Evolutionary conservation across 2,888 invertebrate species (phyloP).

Genomic region (Agapostemon virescens): DNA sequence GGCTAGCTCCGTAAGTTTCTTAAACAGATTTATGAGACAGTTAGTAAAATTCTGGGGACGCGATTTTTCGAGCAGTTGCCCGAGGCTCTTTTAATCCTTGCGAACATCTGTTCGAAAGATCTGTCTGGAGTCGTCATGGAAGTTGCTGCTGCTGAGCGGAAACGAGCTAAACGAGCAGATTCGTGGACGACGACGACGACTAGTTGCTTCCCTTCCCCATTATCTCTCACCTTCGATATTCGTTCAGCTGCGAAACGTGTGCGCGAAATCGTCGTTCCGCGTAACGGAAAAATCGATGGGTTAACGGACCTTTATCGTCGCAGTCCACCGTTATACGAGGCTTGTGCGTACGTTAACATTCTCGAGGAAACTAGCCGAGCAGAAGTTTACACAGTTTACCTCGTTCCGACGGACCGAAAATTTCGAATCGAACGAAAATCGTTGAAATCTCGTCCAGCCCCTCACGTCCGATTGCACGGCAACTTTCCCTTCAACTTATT

Average conservation of each 20-base stretch:
- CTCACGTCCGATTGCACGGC: constrained; percentile 16
- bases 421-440: constrained; percentile 40
- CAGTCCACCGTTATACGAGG: background rate
- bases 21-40: background rate
- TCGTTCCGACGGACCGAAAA: constrained; percentile 39
- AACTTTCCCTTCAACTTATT: background rate
- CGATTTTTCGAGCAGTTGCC: background rate
- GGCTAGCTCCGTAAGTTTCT: background rate
- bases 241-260: constrained; percentile 42
- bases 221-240: constrained; percentile 59
- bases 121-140: background rate
- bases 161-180: constrained; percentile 33
- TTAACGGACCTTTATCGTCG: constrained; percentile 54
- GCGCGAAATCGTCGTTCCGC: constrained; percentile 37
- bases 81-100: background rate
- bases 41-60: background rate
- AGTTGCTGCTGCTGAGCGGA: constrained; percentile 20
- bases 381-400: constrained; percentile 16
- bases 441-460: background rate
- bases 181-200: constrained; percentile 54
- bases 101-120: constrained; percentile 1
- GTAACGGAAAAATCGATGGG: constrained; percentile 47
- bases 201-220: constrained; percentile 60
- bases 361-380: constrained; percentile 24
- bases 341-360: constrained; percentile 37